phyloP scores from a whole-genome alignment of 2,888 invertebrate genomes.

The Drosophila algonquin region DNA sequence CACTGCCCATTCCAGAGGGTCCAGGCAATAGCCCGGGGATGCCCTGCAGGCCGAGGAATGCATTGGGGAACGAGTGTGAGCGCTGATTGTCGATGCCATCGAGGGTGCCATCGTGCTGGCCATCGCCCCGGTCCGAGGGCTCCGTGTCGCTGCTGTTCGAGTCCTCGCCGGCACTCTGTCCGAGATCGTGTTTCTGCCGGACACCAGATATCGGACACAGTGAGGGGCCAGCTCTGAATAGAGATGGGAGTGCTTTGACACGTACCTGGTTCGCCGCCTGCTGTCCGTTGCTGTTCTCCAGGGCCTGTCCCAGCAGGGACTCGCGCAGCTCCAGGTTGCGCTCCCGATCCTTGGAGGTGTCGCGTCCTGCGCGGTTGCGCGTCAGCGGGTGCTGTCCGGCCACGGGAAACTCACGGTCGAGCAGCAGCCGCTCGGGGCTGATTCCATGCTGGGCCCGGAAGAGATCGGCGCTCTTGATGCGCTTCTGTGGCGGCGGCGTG shows the following conservation, averaged over 20 bases:
- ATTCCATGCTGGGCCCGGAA: slow-evolving; percentile 87
- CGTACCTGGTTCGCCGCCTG: slow-evolving; percentile 82
- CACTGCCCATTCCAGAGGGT: slow-evolving; percentile 93
- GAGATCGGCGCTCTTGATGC: slow-evolving; percentile 89
- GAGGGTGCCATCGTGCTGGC: slow-evolving; percentile 87
- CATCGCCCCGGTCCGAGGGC: slow-evolving; percentile 88
- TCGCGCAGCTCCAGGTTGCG: slow-evolving; percentile 89
- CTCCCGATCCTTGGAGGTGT: slow-evolving; percentile 84
- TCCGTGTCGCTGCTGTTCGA: slow-evolving; percentile 93
- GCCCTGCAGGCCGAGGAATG: slow-evolving; percentile 91
- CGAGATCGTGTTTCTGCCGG: slow-evolving; percentile 85
- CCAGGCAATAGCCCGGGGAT: slow-evolving; percentile 92
- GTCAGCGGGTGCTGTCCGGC: slow-evolving; percentile 83
- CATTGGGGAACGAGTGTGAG: slow-evolving; percentile 91
- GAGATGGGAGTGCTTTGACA: background rate
- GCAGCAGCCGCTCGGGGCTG: slow-evolving; percentile 83
- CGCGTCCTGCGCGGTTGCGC: slow-evolving; percentile 79
- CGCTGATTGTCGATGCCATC: slow-evolving; percentile 88
- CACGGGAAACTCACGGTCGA: slow-evolving; percentile 83
- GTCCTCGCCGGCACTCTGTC: slow-evolving; percentile 91
- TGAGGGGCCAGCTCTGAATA: background rate
- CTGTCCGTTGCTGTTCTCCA: slow-evolving; percentile 88
- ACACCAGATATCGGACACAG: slow-evolving; percentile 39
- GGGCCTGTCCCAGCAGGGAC: slow-evolving; percentile 90
- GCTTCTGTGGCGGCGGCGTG: slow-evolving; percentile 87